Conservation (phyloP, 2,888 invertebrate species). For the Apodemia mormo region DNA sequence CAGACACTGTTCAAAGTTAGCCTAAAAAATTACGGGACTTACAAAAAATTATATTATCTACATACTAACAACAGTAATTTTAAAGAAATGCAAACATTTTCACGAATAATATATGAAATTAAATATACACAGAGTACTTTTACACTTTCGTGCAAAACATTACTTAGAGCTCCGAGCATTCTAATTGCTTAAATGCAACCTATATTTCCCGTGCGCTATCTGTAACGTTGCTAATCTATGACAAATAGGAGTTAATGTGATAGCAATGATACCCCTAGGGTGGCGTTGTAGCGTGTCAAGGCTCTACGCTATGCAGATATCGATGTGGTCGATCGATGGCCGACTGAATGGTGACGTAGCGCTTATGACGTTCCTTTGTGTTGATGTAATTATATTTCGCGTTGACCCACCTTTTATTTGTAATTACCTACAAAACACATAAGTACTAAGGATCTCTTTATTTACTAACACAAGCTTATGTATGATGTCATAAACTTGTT, state of each 20-base stretch:
- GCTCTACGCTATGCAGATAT: conserved; percentile 68
- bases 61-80: too few species aligned
- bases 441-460: too few species aligned
- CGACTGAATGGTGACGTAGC: conserved; percentile 43
- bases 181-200: neutral
- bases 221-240: conserved; percentile 20
- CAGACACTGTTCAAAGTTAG: too few species aligned
- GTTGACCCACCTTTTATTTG: neutral
- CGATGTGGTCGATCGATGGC: conserved; percentile 52
- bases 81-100: too few species aligned
- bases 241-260: conserved; percentile 25
- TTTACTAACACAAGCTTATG: too few species aligned
- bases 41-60: too few species aligned
- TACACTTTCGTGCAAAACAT: too few species aligned
- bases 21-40: too few species aligned
- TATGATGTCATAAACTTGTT: too few species aligned
- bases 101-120: too few species aligned
- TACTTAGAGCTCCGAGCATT: neutral
- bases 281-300: conserved; percentile 53
- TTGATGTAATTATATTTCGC: neutral
- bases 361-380: conserved; percentile 40
- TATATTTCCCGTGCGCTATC: conserved; percentile 8
- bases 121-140: too few species aligned
- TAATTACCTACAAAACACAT: neutral
- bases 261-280: conserved; percentile 29